Evolutionary conservation across 2,797 vertebrate species (phyloP).

Genomic region (Sebastes taczanowskii): DNA sequence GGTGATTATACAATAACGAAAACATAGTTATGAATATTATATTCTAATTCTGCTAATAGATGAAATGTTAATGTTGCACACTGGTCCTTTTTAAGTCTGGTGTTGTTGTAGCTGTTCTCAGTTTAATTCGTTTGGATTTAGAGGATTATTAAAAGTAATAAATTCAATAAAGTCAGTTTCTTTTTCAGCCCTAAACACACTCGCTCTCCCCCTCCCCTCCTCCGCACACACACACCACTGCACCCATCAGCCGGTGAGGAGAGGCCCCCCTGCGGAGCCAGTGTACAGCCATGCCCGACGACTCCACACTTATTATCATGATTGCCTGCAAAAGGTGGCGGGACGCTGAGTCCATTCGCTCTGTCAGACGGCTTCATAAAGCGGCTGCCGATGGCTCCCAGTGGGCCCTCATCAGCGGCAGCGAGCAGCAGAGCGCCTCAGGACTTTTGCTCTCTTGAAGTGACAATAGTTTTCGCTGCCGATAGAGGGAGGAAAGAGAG

Average conservation of each 20-base stretch:
- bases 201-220: neutral
- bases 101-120: neutral
- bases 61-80: no score
- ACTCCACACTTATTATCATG: conserved; percentile 63
- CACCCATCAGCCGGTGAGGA: conserved; percentile 11
- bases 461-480: conserved; percentile 58
- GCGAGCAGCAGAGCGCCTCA: conserved; percentile 52
- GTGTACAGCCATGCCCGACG: conserved; percentile 55
- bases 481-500: conserved; percentile 22
- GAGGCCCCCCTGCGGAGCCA: conserved; percentile 37
- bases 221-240: neutral
- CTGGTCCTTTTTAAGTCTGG: neutral
- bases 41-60: no score
- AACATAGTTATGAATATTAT: no score
- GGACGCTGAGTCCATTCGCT: conserved; percentile 55
- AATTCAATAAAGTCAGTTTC: neutral
- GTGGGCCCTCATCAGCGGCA: conserved; percentile 61
- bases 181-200: neutral
- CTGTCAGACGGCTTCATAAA: conserved; percentile 71
- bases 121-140: conserved; percentile 17
- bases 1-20: no score
- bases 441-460: conserved; percentile 61
- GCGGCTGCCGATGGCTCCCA: conserved; percentile 54
- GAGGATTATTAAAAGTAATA: neutral
- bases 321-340: conserved; percentile 58